A percentile compares a stretch with the other conserved stretches of the same genome.
Conservation (phyloP, 2,888 invertebrate genomes). For the Cheilosia impressa region DNA sequence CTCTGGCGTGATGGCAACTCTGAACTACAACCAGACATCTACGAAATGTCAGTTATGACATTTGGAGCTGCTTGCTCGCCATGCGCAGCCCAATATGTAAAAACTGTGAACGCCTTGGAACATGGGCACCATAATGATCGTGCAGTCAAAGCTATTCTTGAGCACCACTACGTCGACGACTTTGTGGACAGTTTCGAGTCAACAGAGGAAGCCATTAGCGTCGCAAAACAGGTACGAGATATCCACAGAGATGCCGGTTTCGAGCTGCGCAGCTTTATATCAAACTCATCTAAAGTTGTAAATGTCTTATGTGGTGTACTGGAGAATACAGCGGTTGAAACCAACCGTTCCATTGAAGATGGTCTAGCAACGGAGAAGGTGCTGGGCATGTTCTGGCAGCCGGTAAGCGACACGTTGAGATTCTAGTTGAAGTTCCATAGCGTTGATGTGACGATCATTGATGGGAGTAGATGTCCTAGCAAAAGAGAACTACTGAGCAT, state of each 20-base stretch:
- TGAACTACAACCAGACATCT: conserved; percentile 14
- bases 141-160: conserved; percentile 45
- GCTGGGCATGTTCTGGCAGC: conserved; percentile 74
- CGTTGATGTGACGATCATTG: conserved; percentile 20
- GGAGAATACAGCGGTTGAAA: no score
- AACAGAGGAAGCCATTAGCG: background rate
- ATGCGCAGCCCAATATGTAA: conserved; percentile 63
- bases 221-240: background rate
- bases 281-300: conserved; percentile 6
- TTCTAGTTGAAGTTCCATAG: conserved; percentile 39
- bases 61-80: conserved; percentile 37
- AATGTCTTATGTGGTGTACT: no score
- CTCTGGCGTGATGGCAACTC: conserved; percentile 76
- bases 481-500: conserved; percentile 13
- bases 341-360: background rate
- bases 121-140: background rate
- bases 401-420: conserved; percentile 53
- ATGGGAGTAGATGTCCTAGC: conserved; percentile 12
- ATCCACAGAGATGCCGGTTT: conserved; percentile 29
- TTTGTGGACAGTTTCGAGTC: conserved; percentile 11
- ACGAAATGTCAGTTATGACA: conserved; percentile 59
- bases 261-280: background rate
- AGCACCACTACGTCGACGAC: conserved; percentile 47
- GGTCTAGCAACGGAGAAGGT: conserved; percentile 31
- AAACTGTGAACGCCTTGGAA: conserved; percentile 7